Conservation (phyloP, 1,140 invertebrate genomes). For the Leguminivora glycinivorella region DNA sequence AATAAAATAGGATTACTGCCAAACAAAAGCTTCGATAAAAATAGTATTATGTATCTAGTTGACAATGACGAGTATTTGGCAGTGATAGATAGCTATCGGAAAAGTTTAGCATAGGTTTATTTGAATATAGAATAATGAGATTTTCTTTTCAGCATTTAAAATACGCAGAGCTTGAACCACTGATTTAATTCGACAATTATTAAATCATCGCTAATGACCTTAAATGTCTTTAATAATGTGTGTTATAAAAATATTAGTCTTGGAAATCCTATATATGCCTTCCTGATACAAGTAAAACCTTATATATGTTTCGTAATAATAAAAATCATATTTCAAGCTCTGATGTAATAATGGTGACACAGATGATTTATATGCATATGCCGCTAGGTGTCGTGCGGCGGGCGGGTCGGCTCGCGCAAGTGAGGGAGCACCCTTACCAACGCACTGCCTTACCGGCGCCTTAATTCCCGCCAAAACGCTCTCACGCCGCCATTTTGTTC, state of each 20-base stretch:
- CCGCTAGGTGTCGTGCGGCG: constrained; percentile 83
- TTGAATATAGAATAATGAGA: constrained; percentile 57
- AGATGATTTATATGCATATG: constrained; percentile 73
- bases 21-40: constrained; percentile 48
- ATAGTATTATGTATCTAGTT: constrained; percentile 47
- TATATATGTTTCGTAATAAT: background rate
- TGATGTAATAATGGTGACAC: constrained; percentile 43
- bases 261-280: background rate
- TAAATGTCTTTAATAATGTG: background rate
- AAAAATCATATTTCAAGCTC: constrained; percentile 9
- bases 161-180: constrained; percentile 28
- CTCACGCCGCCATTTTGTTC: constrained; percentile 75
- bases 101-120: constrained; percentile 44
- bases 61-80: constrained; percentile 53
- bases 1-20: constrained; percentile 64
- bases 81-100: constrained; percentile 53
- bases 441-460: constrained; percentile 84
- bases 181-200: constrained; percentile 3
- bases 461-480: constrained; percentile 70
- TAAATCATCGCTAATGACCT: background rate
- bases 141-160: constrained; percentile 70
- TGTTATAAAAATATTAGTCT: background rate
- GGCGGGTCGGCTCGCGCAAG: constrained; percentile 90
- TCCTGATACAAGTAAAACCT: background rate
- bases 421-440: constrained; percentile 95